Base-by-base conservation (phyloP, 2,888 invertebrate species). In the Ormyrus labotus region DNA sequence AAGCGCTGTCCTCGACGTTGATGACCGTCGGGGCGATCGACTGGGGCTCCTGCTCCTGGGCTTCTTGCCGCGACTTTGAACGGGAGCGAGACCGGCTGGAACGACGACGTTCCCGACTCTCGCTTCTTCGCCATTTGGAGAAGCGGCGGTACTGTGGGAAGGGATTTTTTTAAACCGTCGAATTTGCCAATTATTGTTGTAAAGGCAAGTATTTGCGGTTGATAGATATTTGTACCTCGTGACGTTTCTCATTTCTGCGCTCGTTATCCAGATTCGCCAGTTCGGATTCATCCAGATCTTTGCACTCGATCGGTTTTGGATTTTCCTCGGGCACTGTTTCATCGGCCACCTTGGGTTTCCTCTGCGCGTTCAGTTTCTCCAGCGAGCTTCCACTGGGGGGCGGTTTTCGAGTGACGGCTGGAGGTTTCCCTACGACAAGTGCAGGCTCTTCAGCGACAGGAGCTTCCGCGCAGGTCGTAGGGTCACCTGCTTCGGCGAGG, bases 1-100 rank as follows among this genome's bases (percentile, higher is more conserved):
- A 97, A 0, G 96, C 97, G 0, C 96, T 96, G 89, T 97, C 97
- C 60, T 90, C 90, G 7, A 89, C 55, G n/a, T 60, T 74, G 10
- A 19, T n/a, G 8, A 69, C 74, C n/a, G 51, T 85, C 86, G 34
- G 61, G 34, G 34, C 65, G 57, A 13, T 13, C 2, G 7, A 6
- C 6, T 2, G 11, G 45, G 10, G 55, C n/a, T 57, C 45, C 7
- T 11, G 57, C 13, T 57, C 13, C 13, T 50, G 48, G 51, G 11
- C 4, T 4, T 47, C 8, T 34, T 48, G 57, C 45, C 13, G 63
- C 45, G 6, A 75, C 11, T 34, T 75, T 60, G 19, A 73, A 63
- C 70, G 51, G 10, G 68, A 11, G 53, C 45, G 50, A 10, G 50
- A 67, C 5, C 53, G 73, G 13, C 6, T 65, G 47, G 58, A 55